A percentile compares a stretch with the other conserved stretches of the same genome.
Evolutionary conservation across 2,113 vertebrate species (phyloP).

Genomic region (Variabilichromis moorii): DNA sequence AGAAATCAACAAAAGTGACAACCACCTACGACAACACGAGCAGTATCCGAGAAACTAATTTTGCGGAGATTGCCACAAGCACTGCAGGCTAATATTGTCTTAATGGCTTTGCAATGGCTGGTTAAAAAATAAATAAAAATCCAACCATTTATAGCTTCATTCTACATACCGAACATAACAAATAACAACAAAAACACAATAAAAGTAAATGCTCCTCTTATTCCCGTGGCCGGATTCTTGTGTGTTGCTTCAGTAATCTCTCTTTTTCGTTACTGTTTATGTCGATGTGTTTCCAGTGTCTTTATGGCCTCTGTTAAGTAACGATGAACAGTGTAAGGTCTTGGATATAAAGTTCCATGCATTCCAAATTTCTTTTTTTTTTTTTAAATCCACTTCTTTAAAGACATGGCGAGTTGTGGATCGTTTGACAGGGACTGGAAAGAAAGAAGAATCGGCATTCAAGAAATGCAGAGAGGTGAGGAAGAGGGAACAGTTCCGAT

Average conservation of each 20-base stretch:
- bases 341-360: slow-evolving; percentile 80
- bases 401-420: slow-evolving; percentile 63
- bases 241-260: slow-evolving; percentile 26
- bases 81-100: slow-evolving; percentile 70
- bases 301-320: slow-evolving; percentile 83
- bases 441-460: slow-evolving; percentile 53
- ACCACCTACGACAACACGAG: not conserved
- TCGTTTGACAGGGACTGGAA: not conserved
- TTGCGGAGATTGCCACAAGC: slow-evolving; percentile 57
- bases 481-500: slow-evolving; percentile 52
- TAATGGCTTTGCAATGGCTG: slow-evolving; percentile 76
- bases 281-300: slow-evolving; percentile 66
- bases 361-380: slow-evolving; percentile 40
- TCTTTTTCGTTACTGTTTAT: slow-evolving; percentile 8
- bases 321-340: slow-evolving; percentile 96
- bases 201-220: slow-evolving; percentile 7
- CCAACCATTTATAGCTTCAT: slow-evolving; percentile 42
- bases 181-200: not conserved
- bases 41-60: slow-evolving; percentile 42
- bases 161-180: not conserved
- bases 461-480: slow-evolving; percentile 46
- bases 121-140: slow-evolving; percentile 14
- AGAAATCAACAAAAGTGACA: not conserved
- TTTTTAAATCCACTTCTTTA: slow-evolving; percentile 38
- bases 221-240: slow-evolving; percentile 14